These are phyloP conservation scores for Buphagus erythrorhynchus DNA, from an alignment of 2,797 vertebrate species.

Conservation along the genomic window DNA sequence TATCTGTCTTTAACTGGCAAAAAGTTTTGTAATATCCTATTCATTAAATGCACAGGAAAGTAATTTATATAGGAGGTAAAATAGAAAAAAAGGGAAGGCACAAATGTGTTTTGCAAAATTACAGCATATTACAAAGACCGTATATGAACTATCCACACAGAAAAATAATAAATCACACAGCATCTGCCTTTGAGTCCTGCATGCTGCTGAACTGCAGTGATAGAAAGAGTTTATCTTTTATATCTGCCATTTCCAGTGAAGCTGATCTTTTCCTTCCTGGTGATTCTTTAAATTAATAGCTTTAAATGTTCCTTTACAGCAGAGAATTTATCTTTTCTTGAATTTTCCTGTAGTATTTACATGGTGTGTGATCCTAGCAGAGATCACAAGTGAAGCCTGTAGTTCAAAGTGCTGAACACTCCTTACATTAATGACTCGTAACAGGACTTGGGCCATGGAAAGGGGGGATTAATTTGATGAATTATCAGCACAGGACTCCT, in stretches of 20 bases:
- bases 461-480: background rate
- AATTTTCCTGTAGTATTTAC: background rate
- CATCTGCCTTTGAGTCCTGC: background rate
- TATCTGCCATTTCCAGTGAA: constrained; percentile 8
- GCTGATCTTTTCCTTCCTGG: background rate
- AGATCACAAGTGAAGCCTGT: background rate
- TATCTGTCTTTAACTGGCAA: background rate
- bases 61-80: background rate
- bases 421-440: background rate
- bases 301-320: background rate
- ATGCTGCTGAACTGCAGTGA: background rate
- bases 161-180: background rate
- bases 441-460: background rate
- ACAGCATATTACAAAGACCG: background rate
- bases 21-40: background rate
- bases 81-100: background rate
- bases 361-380: background rate
- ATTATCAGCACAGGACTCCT: background rate
- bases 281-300: background rate
- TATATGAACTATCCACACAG: background rate
- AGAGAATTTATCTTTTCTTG: background rate
- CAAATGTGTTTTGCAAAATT: background rate
- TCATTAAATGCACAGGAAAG: background rate
- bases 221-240: background rate
- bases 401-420: background rate